Evolutionary conservation across 2,888 invertebrate genomes (phyloP).

Genomic region (Drosophila mimetica): DNA sequence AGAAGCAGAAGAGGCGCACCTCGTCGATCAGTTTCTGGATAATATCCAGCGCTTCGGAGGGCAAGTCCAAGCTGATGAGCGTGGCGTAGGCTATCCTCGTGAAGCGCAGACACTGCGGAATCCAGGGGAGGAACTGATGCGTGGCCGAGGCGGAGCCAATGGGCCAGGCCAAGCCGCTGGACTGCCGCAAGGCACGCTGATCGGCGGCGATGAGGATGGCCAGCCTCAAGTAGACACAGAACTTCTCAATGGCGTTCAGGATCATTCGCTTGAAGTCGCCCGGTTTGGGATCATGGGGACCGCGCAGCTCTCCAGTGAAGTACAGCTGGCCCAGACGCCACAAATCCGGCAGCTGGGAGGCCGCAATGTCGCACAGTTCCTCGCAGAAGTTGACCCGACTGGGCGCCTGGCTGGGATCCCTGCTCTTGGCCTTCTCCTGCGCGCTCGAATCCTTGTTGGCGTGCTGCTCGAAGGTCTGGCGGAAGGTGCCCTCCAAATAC

Average conservation of each 20-base stretch:
- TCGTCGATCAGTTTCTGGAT: slow-evolving; percentile 94
- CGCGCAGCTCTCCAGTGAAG: slow-evolving; percentile 94
- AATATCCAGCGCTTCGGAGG: slow-evolving; percentile 93
- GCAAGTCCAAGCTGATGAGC: slow-evolving; percentile 93
- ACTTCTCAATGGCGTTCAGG: slow-evolving; percentile 90
- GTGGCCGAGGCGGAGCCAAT: slow-evolving; percentile 86
- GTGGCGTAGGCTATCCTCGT: slow-evolving; percentile 92
- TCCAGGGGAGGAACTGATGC: slow-evolving; percentile 88
- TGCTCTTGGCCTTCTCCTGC: slow-evolving; percentile 81
- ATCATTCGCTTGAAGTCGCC: slow-evolving; percentile 93
- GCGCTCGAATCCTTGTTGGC: slow-evolving; percentile 77
- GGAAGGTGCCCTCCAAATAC: slow-evolving; percentile 87
- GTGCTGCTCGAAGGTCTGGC: slow-evolving; percentile 83
- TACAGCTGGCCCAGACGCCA: slow-evolving; percentile 98
- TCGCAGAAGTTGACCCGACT: slow-evolving; percentile 91
- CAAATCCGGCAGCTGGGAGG: slow-evolving; percentile 93
- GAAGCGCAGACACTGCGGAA: slow-evolving; percentile 92
- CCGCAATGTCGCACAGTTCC: slow-evolving; percentile 90
- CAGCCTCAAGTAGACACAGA: slow-evolving; percentile 89
- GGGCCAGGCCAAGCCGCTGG: slow-evolving; percentile 82
- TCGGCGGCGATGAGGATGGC: slow-evolving; percentile 89
- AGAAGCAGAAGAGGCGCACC: slow-evolving; percentile 93
- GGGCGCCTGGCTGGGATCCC: slow-evolving; percentile 85
- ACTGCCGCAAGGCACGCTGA: slow-evolving; percentile 83
- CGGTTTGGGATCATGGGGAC: slow-evolving; percentile 90